Evolutionary conservation across 2,797 vertebrate species (phyloP).

Genomic region (Pseudochromis fuscus): DNA sequence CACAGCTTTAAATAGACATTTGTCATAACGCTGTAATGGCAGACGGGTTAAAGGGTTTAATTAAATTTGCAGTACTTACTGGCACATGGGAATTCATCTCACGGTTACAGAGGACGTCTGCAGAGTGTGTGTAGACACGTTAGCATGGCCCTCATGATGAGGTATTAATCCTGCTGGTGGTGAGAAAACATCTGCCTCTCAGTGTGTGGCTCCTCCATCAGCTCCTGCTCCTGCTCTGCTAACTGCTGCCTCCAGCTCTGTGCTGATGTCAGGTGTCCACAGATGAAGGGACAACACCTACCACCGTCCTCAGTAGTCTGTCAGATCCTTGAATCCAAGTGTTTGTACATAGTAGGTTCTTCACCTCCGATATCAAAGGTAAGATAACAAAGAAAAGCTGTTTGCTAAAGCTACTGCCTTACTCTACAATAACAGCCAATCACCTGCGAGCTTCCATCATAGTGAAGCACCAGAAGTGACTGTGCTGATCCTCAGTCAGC

Average conservation of each 20-base stretch:
- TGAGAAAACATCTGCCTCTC: neutral
- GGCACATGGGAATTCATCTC: neutral
- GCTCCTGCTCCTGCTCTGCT: neutral
- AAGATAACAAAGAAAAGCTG: too few species aligned
- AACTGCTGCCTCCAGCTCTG: neutral
- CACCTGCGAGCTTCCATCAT: too few species aligned
- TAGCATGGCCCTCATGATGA: neutral
- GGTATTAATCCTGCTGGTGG: neutral
- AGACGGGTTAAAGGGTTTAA: constrained; percentile 13
- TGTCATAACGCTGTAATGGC: neutral
- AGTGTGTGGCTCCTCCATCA: neutral
- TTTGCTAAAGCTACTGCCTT: too few species aligned
- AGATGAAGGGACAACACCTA: neutral
- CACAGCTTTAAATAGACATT: neutral
- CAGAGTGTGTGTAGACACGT: neutral
- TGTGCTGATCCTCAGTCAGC: too few species aligned
- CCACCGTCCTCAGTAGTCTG: too few species aligned
- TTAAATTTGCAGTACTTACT: neutral
- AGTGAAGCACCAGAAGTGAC: too few species aligned
- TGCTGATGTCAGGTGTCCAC: neutral
- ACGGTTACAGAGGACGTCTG: neutral
- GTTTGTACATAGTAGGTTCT: too few species aligned
- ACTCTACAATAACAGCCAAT: too few species aligned
- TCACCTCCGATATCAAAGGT: too few species aligned
- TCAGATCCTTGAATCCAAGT: too few species aligned